Percentiles rank a stretch among this genome's conserved stretches.
phyloP scores from a whole-genome alignment of 2,888 invertebrate species.

The Hydraecia micacea region DNA sequence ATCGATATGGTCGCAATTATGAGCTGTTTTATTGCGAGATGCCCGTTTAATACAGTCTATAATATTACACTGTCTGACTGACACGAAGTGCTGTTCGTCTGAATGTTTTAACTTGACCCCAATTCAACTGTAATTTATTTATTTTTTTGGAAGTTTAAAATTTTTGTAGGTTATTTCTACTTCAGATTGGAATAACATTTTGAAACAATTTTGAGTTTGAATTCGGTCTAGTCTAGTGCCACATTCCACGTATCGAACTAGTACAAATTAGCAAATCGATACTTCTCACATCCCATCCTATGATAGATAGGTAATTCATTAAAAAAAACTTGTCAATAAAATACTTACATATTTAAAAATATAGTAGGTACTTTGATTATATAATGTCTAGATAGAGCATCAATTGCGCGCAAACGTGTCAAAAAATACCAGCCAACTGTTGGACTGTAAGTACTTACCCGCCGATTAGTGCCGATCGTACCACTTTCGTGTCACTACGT shows the following conservation, averaged over 20 bases:
- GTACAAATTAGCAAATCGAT: not conserved
- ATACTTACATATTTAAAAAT: no score
- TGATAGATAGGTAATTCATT: not conserved
- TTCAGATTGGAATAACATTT: not conserved
- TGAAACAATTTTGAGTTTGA: not conserved
- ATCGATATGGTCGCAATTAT: slow-evolving; percentile 51
- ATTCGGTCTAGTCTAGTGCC: no score
- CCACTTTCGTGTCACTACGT: no score
- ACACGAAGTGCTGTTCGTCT: slow-evolving; percentile 34
- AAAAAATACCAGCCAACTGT: no score
- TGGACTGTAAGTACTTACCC: no score
- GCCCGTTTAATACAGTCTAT: slow-evolving; percentile 22
- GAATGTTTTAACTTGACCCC: slow-evolving; percentile 51
- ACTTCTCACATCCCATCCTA: not conserved
- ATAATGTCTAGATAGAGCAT: no score
- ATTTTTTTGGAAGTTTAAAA: not conserved
- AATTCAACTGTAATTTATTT: not conserved
- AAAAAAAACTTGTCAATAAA: no score
- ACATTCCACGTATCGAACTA: not conserved
- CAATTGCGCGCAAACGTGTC: no score
- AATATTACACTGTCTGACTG: slow-evolving; percentile 45
- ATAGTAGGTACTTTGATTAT: no score
- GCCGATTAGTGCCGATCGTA: no score
- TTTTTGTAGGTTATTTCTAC: not conserved
- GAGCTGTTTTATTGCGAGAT: slow-evolving; percentile 45